Conservation (phyloP, 2,113 vertebrate genomes). For the Gnathonemus longibarbis region DNA sequence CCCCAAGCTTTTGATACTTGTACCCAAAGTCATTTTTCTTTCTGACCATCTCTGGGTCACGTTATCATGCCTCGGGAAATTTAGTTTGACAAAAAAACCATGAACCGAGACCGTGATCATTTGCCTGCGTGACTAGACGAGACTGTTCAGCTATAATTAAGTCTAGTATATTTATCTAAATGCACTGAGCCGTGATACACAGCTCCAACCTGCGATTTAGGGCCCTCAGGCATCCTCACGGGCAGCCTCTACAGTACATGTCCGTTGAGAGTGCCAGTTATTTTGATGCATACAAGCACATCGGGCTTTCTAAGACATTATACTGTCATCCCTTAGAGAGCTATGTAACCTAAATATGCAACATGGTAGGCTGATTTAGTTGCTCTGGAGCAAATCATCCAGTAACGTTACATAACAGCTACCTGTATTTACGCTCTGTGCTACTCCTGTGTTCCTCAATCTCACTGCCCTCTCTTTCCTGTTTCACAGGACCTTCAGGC, state of each 20-base stretch:
- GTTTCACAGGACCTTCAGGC: neutral
- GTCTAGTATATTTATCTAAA: neutral
- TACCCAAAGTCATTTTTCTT: neutral
- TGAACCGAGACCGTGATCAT: neutral
- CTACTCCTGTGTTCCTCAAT: no score
- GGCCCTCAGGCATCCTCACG: neutral
- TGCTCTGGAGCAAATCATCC: neutral
- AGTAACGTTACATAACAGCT: neutral
- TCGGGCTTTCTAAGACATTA: neutral
- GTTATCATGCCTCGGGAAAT: neutral
- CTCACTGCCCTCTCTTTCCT: neutral
- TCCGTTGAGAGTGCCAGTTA: neutral
- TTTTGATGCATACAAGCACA: neutral
- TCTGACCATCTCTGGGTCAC: neutral
- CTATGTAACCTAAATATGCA: neutral
- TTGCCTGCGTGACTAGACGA: neutral
- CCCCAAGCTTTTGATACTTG: neutral
- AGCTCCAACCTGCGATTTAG: neutral
- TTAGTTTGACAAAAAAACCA: neutral
- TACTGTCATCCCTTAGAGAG: neutral
- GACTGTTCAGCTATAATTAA: neutral
- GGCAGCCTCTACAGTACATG: neutral
- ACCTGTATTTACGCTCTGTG: neutral
- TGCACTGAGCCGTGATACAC: neutral
- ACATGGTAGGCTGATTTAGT: neutral